These are phyloP conservation scores for Cairina moschata DNA, from an alignment of 2,113 vertebrate genomes.

Conservation along the genomic window DNA sequence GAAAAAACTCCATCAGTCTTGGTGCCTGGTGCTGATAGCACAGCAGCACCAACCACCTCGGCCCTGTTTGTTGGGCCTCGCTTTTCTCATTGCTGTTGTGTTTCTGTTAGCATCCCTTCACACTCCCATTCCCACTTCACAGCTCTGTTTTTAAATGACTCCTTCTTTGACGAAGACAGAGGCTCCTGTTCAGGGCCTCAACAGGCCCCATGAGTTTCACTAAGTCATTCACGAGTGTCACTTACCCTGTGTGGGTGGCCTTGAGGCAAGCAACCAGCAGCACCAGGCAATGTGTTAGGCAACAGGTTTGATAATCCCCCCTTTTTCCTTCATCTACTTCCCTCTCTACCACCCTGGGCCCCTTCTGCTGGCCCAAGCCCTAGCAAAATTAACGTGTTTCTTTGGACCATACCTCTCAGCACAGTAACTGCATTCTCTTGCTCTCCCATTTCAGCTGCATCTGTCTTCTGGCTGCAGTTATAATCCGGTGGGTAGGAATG, in stretches of 20 bases:
- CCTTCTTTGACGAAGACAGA: background rate
- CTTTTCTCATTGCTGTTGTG: background rate
- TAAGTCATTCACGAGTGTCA: background rate
- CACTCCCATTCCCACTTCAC: background rate
- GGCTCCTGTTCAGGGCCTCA: background rate
- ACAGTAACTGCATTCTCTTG: background rate
- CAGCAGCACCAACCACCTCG: background rate
- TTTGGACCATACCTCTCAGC: background rate
- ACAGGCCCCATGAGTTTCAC: background rate
- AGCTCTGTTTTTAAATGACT: background rate
- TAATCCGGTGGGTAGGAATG: background rate
- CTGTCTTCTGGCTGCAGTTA: background rate
- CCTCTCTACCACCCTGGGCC: background rate
- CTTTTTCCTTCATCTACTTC: background rate
- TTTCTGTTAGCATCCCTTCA: background rate
- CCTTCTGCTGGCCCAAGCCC: background rate
- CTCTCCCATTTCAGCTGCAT: constrained; percentile 1
- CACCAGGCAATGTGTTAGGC: background rate
- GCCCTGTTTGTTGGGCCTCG: background rate
- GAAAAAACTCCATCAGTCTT: background rate
- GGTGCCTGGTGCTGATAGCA: background rate
- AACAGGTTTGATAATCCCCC: background rate
- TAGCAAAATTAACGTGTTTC: background rate
- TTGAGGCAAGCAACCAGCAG: background rate
- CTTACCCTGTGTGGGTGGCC: background rate